Percentiles rank a stretch among this genome's conserved stretches.
Evolutionary conservation across 1,140 invertebrate species (phyloP).

Genomic region (Leptonema lineaticorne): DNA sequence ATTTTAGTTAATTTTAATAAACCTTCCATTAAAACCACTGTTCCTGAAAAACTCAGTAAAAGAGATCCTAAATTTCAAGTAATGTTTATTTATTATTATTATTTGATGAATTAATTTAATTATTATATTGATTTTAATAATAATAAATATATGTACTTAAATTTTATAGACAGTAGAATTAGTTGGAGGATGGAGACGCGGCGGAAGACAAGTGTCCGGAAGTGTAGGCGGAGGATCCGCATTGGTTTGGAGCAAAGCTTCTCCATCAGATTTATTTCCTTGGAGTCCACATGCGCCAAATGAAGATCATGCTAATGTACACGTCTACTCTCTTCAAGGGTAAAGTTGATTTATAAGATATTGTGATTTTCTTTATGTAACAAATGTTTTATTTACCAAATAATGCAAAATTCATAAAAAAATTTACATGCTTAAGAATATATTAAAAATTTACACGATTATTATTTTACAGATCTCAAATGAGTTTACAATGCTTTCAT

Average conservation of each 20-base stretch:
- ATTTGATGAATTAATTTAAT: neutral
- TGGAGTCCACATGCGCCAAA: constrained; percentile 49
- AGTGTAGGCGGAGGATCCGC: constrained; percentile 37
- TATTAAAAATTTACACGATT: neutral
- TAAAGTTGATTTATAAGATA: too few species aligned
- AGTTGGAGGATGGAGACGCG: constrained; percentile 28
- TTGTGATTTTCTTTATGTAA: neutral
- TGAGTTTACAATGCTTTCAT: constrained; percentile 37
- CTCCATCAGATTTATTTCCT: constrained; percentile 49
- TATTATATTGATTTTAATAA: neutral
- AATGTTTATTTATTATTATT: neutral
- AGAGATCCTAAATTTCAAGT: constrained; percentile 41
- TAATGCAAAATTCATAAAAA: neutral
- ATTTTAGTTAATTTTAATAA: constrained; percentile 39
- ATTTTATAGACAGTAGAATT: constrained; percentile 36
- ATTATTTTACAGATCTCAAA: constrained; percentile 35
- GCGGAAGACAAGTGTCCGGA: constrained; percentile 42
- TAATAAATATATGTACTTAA: neutral
- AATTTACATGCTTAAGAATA: neutral
- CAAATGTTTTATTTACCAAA: neutral
- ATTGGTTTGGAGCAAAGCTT: constrained; percentile 49
- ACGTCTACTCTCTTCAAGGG: constrained; percentile 52
- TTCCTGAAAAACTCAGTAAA: constrained; percentile 36
- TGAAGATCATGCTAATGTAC: constrained; percentile 53
- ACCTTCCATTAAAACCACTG: constrained; percentile 30